Percentiles rank a stretch among this genome's conserved stretches.
Conservation (phyloP, 2,113 vertebrate species). For the Choloepus hoffmanni region DNA sequence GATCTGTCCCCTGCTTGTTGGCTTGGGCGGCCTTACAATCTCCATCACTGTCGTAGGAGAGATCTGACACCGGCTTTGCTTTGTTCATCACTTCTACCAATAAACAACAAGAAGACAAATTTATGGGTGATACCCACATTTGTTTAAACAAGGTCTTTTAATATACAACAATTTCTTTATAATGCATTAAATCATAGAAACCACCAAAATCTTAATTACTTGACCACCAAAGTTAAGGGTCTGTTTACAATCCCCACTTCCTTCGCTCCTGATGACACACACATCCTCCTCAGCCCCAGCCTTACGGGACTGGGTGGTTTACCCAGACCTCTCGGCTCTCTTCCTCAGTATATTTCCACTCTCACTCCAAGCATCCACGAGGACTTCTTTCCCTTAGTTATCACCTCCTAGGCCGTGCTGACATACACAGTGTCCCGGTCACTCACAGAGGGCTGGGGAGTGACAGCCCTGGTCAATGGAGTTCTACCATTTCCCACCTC, state of each 20-base stretch:
- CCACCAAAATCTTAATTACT: neutral
- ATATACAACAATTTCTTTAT: neutral
- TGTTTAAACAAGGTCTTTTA: slow-evolving; percentile 23
- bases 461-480: too few species aligned
- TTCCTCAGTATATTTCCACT: neutral
- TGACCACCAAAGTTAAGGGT: neutral
- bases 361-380: rapidly evolving
- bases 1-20: neutral
- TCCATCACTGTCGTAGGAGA: neutral
- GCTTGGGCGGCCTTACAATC: neutral
- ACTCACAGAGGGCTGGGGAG: neutral
- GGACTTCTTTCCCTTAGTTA: neutral
- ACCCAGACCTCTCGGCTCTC: neutral
- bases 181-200: neutral
- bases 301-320: neutral
- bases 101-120: neutral
- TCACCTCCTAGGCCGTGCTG: neutral
- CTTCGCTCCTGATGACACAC: neutral
- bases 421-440: too few species aligned
- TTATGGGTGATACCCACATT: neutral
- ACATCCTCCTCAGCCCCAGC: neutral
- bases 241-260: neutral
- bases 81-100: neutral
- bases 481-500: neutral
- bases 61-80: neutral